Evolutionary conservation across 2,888 invertebrate species (phyloP), one percentile per base, ranked within the genome.

Genomic region (Eristalinus aeneus): DNA sequence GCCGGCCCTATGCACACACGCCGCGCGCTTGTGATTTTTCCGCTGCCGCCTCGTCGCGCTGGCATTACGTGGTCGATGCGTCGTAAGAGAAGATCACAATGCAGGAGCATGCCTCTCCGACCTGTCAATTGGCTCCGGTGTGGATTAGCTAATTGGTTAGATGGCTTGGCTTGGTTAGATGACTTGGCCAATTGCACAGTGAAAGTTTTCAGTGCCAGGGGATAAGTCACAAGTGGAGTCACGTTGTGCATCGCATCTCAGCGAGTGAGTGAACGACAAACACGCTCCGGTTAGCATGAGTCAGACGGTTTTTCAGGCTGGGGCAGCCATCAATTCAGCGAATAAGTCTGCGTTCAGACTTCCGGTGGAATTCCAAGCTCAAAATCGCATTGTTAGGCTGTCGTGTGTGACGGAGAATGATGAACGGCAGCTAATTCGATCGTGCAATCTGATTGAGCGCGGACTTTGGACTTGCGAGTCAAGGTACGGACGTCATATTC

Each of bases 71-170:
- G n/a, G n/a, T n/a, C n/a, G n/a, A n/a, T n/a, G n/a, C n/a, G n/a
- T n/a, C n/a, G n/a, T 31, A 77, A 85, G 76, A 80, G 80, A 64
- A 63, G 72, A 76, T 68, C 63, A 76, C 76, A 72, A 80, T 85
- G 76, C 73, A 64, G 71, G 76, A 73, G 80, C 85, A 85, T 85
- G 85, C 46, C 46, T 73, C 76, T 75, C 61, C 63, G 80, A 85
- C 76, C 85, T 85, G 80, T 76, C 85, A 85, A 85, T 80, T 85
- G 73, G 53, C 76, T 76, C 76, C 64, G 36, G 23, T 64, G 56
- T 63, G 72, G 71, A 72, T 73, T 76, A 80, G 80, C 63, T 46
- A 65, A 16, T 63, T 85, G 61, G 34, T 23, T 39, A 60, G 23
- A 34, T 32, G 27, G 34, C 34, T n/a, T n/a, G 27, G 31, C 58